Evolutionary conservation across 2,113 vertebrate genomes (phyloP), one percentile per base, ranked within the genome.

Genomic region (Zapus hudsonius): DNA sequence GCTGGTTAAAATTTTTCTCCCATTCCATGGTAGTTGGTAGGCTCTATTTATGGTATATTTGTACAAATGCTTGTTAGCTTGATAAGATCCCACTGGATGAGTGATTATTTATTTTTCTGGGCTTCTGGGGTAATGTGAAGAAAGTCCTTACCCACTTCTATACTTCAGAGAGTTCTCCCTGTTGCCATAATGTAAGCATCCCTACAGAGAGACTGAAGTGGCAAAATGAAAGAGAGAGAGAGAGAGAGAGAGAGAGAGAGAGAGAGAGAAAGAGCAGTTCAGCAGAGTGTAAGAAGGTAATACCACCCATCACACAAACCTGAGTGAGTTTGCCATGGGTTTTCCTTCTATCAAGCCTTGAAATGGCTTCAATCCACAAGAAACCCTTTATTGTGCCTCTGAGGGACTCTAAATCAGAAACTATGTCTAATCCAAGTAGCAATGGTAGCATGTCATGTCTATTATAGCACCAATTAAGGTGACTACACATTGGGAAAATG

Each of bases 271-370:
- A 63, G 61, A 25, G 23, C 9, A 75, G 4, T 61, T 33, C 36
- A 81, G 5, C 0, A 4, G 16, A 3, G 19, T 33, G 4, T 79
- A 7, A n/a, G 29, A 44, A 64, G 5, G 67, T 16, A 91, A 31
- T 52, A 52, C 8, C 15, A 52, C 11, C 17, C n/a, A 87, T 1
- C 2, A 3, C 3, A n/a, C n/a, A n/a, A n/a, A 1, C 57, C 10
- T 74, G 12, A 70, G 6, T 55, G 31, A 40, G 5, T 2, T 44
- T 72, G 3, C 20, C 70, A 29, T 63, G 25, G 9, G 36, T 22
- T 15, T 38, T 16, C 27, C 16, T 67, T 9, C 61, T n/a, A 0
- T 38, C 40, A 70, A 70, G 42, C 38, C 3, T 44, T 75, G 22
- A 33, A 40, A 84, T 87, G 59, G 27, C 29, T 31, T 13, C 11